These are phyloP conservation scores for Oncorhynchus tshawytscha DNA, from an alignment of 2,113 vertebrate genomes.

Conservation along the genomic window DNA sequence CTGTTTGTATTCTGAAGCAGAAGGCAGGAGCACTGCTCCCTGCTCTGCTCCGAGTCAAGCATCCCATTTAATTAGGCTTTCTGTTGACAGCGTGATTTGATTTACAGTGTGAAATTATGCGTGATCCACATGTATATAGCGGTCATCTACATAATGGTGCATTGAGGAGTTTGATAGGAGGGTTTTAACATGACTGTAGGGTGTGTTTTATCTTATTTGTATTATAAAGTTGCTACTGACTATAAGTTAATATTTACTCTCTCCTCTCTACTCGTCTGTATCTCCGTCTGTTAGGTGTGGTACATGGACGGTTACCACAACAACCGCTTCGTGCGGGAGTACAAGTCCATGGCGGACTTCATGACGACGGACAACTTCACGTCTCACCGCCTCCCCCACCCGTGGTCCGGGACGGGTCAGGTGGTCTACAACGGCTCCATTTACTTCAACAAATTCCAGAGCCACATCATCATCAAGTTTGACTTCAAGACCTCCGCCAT, in stretches of 20 bases:
- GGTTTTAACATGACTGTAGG: no score
- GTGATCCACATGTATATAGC: slow-evolving; percentile 1
- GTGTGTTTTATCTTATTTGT: not conserved
- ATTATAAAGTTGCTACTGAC: not conserved
- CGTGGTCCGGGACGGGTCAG: slow-evolving; percentile 96
- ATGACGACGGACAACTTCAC: slow-evolving; percentile 97
- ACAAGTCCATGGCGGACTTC: slow-evolving; percentile 92
- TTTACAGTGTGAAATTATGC: slow-evolving; percentile 37
- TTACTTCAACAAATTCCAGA: slow-evolving; percentile 99
- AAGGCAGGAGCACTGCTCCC: slow-evolving; percentile 19
- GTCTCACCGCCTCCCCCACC: slow-evolving; percentile 94
- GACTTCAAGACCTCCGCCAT: slow-evolving; percentile 91
- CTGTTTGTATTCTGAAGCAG: slow-evolving; percentile 47
- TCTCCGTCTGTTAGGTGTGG: slow-evolving; percentile 83
- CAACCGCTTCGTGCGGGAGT: slow-evolving; percentile 97
- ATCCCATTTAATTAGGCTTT: slow-evolving; percentile 49
- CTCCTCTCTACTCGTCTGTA: slow-evolving; percentile 4
- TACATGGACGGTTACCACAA: slow-evolving; percentile 99
- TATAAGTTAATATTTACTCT: not conserved
- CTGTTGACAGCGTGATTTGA: slow-evolving; percentile 48
- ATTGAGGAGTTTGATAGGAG: not conserved
- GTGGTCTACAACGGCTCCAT: slow-evolving; percentile 98
- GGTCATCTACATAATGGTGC: not conserved
- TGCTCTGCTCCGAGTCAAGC: slow-evolving; percentile 28
- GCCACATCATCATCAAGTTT: slow-evolving; percentile 95